Conservation (phyloP, 2,797 vertebrate genomes). For the Poeciliopsis paucimaculata region DNA sequence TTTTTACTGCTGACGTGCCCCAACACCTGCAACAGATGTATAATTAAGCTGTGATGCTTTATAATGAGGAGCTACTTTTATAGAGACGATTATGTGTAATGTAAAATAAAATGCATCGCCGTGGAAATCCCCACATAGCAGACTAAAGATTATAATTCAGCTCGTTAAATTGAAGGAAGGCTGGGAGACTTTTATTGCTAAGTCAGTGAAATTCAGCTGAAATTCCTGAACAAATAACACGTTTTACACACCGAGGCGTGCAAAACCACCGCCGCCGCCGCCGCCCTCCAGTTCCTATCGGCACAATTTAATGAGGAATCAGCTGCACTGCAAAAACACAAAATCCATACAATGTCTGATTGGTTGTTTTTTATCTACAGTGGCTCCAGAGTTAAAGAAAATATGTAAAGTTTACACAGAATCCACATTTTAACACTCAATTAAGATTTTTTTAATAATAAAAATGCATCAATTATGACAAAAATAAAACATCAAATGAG, state of each 20-base stretch:
- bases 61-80: constrained; percentile 65
- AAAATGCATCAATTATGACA: too few species aligned
- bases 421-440: too few species aligned
- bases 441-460: too few species aligned
- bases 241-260: constrained; percentile 44
- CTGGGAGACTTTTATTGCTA: constrained; percentile 63
- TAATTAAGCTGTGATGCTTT: constrained; percentile 52
- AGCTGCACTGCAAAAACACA: too few species aligned
- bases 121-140: constrained; percentile 79
- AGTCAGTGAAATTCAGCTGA: constrained; percentile 51
- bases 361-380: too few species aligned
- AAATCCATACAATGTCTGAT: too few species aligned
- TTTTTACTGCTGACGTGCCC: constrained; percentile 56
- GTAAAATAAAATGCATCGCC: constrained; percentile 62
- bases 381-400: too few species aligned
- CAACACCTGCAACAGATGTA: constrained; percentile 53
- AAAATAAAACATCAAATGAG: too few species aligned
- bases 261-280: not conserved
- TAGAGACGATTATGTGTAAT: constrained; percentile 65
- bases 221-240: constrained; percentile 56
- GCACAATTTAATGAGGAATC: too few species aligned
- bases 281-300: too few species aligned
- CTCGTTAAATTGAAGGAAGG: constrained; percentile 61
- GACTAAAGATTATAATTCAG: constrained; percentile 77
- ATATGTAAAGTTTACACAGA: too few species aligned